Evolutionary conservation across 1,140 invertebrate species (phyloP).

Genomic region (Chymomyza costata): DNA sequence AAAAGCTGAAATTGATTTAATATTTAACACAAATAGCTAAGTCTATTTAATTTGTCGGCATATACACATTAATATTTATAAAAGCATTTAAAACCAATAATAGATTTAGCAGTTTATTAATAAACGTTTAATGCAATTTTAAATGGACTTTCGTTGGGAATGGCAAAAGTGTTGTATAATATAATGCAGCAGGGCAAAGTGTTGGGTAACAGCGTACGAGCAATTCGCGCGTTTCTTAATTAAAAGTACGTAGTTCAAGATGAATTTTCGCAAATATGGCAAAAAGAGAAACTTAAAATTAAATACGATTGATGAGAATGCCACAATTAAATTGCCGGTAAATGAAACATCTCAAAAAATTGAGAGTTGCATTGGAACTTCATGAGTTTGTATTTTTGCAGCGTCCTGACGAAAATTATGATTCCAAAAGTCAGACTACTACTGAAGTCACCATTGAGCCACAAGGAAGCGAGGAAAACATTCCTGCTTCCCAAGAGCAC

Average conservation of each 20-base stretch:
- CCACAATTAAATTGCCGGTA: conserved; percentile 58
- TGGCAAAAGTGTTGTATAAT: conserved; percentile 8
- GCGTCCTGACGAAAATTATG: conserved; percentile 18
- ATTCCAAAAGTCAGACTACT: conserved; percentile 1
- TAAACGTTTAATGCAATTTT: conserved; percentile 40
- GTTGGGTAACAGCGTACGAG: no score
- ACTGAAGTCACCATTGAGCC: conserved; percentile 30
- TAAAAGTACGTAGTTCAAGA: conserved; percentile 1
- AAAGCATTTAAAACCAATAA: conserved; percentile 38
- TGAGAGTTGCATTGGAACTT: no score
- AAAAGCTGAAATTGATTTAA: no score
- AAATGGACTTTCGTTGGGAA: conserved; percentile 13
- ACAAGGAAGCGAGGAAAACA: conserved; percentile 53
- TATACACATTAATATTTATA: conserved; percentile 29
- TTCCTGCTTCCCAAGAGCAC: conserved; percentile 66
- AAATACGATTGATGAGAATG: conserved; percentile 60
- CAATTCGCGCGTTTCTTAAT: no score
- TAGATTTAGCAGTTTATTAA: conserved; percentile 33
- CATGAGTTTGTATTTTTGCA: no score
- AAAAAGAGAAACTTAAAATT: conserved; percentile 29
- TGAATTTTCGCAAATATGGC: conserved; percentile 47
- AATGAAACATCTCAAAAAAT: conserved; percentile 8
- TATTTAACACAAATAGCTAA: conserved; percentile 30
- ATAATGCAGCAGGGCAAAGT: not conserved
- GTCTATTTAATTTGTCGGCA: conserved; percentile 33